A percentile compares a stretch with the other conserved stretches of the same genome.
Conservation (phyloP, 2,113 vertebrate genomes). For the Lucifuga dentata region DNA sequence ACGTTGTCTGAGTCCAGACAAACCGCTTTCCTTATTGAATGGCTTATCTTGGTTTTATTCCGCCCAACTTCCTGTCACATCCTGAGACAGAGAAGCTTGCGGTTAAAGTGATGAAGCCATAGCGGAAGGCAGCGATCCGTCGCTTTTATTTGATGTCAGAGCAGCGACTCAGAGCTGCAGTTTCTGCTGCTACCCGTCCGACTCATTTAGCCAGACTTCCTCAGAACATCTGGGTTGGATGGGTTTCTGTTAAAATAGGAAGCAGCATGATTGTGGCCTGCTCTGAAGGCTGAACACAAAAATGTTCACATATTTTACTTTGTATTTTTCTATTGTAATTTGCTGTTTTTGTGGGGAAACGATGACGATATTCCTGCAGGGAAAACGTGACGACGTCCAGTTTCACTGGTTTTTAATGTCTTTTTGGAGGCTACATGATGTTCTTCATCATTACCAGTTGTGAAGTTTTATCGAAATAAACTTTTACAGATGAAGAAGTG, state of each 20-base stretch:
- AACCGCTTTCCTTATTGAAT: not conserved
- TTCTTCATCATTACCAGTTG: conserved; percentile 64
- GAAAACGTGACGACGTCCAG: conserved; percentile 36
- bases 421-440: conserved; percentile 68
- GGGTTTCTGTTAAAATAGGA: too few species aligned
- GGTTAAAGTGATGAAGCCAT: conserved; percentile 28
- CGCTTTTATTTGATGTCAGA: conserved; percentile 7
- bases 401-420: conserved; percentile 72
- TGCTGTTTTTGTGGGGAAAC: conserved; percentile 89
- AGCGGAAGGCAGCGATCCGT: not conserved
- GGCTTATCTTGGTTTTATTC: conserved; percentile 10
- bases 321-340: conserved; percentile 89
- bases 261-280: conserved; percentile 79
- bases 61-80: not conserved
- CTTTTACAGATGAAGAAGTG: too few species aligned
- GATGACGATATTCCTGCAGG: conserved; percentile 77
- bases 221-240: too few species aligned
- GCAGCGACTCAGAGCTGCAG: not conserved
- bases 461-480: conserved; percentile 81
- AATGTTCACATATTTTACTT: conserved; percentile 79
- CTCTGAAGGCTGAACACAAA: conserved; percentile 84
- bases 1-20: not conserved
- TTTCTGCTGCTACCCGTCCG: too few species aligned
- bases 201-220: too few species aligned
- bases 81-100: conserved; percentile 3